These are phyloP conservation scores for Petrolisthes manimaculis DNA, from an alignment of 2,888 invertebrate species.

Conservation along the genomic window DNA sequence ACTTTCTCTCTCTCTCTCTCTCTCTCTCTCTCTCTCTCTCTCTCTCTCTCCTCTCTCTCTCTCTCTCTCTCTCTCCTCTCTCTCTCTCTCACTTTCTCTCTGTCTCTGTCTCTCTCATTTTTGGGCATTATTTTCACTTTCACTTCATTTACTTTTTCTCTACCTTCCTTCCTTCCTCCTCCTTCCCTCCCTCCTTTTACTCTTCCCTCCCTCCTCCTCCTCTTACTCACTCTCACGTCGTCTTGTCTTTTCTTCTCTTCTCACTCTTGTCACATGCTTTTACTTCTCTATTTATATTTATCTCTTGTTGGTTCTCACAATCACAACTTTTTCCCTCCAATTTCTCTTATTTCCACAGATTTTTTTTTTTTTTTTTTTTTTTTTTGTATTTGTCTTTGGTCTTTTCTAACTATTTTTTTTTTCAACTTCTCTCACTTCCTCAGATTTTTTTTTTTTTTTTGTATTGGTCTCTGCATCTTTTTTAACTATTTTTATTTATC, in stretches of 20 bases:
- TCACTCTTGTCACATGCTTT: neutral
- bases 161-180: neutral
- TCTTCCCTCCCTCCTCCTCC: neutral
- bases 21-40: too few species aligned
- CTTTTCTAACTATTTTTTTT: too few species aligned
- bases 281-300: neutral
- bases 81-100: conserved; percentile 26
- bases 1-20: too few species aligned
- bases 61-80: conserved; percentile 27
- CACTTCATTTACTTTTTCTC: neutral
- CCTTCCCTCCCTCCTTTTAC: too few species aligned
- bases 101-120: conserved; percentile 5
- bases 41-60: too few species aligned
- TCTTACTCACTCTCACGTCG: neutral
- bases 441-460: too few species aligned
- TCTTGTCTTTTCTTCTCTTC: neutral
- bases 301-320: neutral
- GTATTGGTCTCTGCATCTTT: too few species aligned
- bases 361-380: too few species aligned
- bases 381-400: too few species aligned
- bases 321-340: too few species aligned
- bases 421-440: too few species aligned
- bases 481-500: too few species aligned
- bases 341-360: neutral
- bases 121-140: neutral